Evolutionary conservation across 2,888 invertebrate genomes (phyloP).

Genomic region (Leucania comma): DNA sequence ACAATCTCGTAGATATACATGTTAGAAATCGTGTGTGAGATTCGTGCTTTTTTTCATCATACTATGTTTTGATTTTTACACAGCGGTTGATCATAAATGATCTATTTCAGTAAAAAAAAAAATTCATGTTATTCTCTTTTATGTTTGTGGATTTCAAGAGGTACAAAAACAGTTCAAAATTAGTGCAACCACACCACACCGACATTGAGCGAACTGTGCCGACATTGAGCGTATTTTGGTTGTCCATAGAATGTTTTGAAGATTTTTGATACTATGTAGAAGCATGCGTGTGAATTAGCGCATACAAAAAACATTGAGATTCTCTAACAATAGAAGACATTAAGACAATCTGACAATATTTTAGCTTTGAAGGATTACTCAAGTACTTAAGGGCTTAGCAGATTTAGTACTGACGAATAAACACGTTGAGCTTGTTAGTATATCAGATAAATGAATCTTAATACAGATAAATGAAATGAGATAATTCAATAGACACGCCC

Average conservation of each 20-base stretch:
- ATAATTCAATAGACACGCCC: conserved; percentile 44
- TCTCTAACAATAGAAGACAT: conserved; percentile 26
- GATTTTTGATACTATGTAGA: neutral
- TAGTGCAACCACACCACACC: neutral
- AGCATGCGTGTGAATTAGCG: conserved; percentile 32
- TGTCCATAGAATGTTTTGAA: neutral
- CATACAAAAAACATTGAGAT: conserved; percentile 26
- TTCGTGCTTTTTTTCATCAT: too few relatives aligned
- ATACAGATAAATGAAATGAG: conserved; percentile 51
- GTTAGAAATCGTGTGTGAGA: too few relatives aligned
- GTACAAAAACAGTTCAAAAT: too few relatives aligned
- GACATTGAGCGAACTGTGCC: neutral
- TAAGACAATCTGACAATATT: conserved; percentile 13
- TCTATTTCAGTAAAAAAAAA: too few relatives aligned
- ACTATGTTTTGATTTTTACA: too few relatives aligned
- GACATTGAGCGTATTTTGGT: neutral
- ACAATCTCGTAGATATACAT: too few relatives aligned
- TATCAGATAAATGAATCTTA: conserved; percentile 50
- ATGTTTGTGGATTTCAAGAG: too few relatives aligned
- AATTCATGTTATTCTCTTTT: too few relatives aligned
- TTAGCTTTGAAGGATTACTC: conserved; percentile 21
- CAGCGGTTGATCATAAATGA: too few relatives aligned
- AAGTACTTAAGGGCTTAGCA: neutral
- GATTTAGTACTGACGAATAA: conserved; percentile 17
- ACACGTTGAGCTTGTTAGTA: conserved; percentile 26